Evolutionary conservation across 2,888 invertebrate genomes (phyloP), one percentile per base, ranked within the genome.

Genomic region (Papilio gigon): DNA sequence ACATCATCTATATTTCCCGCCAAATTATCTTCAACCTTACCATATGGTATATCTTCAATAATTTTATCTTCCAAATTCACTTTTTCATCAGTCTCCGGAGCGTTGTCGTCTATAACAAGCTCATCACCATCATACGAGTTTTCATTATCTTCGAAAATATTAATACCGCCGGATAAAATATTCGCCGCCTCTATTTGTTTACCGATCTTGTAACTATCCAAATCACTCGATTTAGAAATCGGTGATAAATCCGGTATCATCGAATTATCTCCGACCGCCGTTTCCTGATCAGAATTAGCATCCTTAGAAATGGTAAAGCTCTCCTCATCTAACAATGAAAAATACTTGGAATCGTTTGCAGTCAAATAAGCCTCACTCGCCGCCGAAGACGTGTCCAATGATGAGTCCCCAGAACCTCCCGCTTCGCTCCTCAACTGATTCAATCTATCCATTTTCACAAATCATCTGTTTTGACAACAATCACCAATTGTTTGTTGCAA

Each of bases 81-180:
- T 71, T 88, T 89, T 1, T 88, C 88, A 67, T 88, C 88, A 12
- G 80, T 70, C n/a, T 84, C 83, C 50, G 71, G 47, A 8, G 79
- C 84, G 80, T 89, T 89, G 71, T 92, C 92, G 81, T 92, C 92
- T 67, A 92, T 92, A 22, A 92, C 90, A 20, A 92, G 82, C 71
- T 92, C 92, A 76, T 90, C 82, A 0, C 89, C 92, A 75, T 92
- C 92, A 77, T 87, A 89, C 6, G 92, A 92, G 75, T 90, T 92
- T n/a, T 92, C 92, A 81, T 90, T 91, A 70, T 92, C 91, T 74
- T 92, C 92, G 79, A 92, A 92, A 66, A 92, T 92, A 68, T 90
- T 84, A 17, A 92, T 92, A 71, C 91, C 92, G 12, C 92, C 92
- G 1, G 91, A 92, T 20, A 92, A 74, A 67, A 92, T 92, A 72